Evolutionary conservation across 2,113 vertebrate genomes (phyloP).

Genomic region (Poeciliopsis occidentalis): DNA sequence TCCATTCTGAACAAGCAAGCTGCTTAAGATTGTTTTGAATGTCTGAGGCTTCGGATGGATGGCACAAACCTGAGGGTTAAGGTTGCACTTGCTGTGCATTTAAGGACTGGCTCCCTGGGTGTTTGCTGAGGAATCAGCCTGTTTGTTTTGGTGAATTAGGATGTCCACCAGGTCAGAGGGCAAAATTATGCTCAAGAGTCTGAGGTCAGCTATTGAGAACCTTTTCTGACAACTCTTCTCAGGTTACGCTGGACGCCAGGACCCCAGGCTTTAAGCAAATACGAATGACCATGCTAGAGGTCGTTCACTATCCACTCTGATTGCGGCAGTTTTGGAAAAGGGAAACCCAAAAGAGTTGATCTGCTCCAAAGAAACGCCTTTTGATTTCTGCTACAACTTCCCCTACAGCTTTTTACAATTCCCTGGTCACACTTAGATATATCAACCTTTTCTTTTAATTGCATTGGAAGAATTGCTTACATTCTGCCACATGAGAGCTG

Average conservation of each 20-base stretch:
- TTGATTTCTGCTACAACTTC: no score
- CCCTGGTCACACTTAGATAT: no score
- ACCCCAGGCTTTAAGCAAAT: conserved; percentile 20
- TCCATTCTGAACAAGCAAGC: conserved; percentile 31
- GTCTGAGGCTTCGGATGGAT: conserved; percentile 45
- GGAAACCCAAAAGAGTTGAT: no score
- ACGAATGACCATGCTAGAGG: conserved; percentile 13
- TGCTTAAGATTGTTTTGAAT: conserved; percentile 5
- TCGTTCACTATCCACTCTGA: not conserved
- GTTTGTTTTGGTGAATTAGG: conserved; percentile 70
- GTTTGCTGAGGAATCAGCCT: conserved; percentile 46
- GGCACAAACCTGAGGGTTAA: conserved; percentile 32
- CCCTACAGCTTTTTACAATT: no score
- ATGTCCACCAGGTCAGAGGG: conserved; percentile 70
- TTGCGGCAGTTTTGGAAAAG: no score
- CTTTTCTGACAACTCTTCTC: conserved; percentile 63
- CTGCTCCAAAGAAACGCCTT: no score
- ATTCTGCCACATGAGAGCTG: no score
- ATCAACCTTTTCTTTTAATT: no score
- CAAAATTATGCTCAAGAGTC: conserved; percentile 69
- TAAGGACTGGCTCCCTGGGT: not conserved
- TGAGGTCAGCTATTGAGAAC: conserved; percentile 64
- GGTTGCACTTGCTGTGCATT: not conserved
- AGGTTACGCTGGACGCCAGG: conserved; percentile 58
- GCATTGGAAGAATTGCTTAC: no score